phyloP scores from a whole-genome alignment of 1,140 invertebrate genomes.

The Danaus plexippus region DNA sequence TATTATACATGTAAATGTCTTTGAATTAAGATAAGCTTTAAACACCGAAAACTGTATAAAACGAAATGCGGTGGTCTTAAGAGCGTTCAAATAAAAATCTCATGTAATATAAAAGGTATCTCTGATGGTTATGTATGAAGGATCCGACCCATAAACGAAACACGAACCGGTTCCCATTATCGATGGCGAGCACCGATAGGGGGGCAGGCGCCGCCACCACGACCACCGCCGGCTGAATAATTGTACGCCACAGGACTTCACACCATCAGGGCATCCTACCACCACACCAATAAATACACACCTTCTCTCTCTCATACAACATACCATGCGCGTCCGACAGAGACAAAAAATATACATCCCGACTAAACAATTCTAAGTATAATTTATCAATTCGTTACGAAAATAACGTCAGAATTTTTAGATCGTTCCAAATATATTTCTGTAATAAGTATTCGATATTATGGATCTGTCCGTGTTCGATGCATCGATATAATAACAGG shows the following conservation, averaged over 20 bases:
- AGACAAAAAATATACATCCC: constrained; percentile 6
- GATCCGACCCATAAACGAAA: constrained; percentile 46
- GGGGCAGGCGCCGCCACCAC: constrained; percentile 52
- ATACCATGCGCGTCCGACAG: constrained; percentile 14
- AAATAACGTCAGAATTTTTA: too few species aligned
- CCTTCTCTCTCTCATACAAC: constrained; percentile 19
- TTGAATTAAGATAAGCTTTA: too few species aligned
- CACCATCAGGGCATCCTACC: constrained; percentile 42
- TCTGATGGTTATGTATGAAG: constrained; percentile 30
- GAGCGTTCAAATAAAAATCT: too few species aligned
- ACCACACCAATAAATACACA: constrained; percentile 21
- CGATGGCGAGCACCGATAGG: constrained; percentile 63
- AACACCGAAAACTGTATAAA: too few species aligned
- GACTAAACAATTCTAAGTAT: too few species aligned
- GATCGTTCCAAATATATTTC: too few species aligned
- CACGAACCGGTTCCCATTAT: constrained; percentile 55
- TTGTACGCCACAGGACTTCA: constrained; percentile 67
- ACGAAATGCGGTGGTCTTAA: too few species aligned
- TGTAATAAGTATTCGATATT: too few species aligned
- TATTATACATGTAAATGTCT: too few species aligned
- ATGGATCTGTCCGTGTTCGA: too few species aligned
- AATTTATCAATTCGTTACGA: too few species aligned
- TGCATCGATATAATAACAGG: too few species aligned
- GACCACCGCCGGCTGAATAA: constrained; percentile 62
- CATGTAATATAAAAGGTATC: constrained; percentile 6